These are phyloP conservation scores for Xanthostigma xanthostigma DNA, from an alignment of 2,888 invertebrate genomes.

Conservation along the genomic window DNA sequence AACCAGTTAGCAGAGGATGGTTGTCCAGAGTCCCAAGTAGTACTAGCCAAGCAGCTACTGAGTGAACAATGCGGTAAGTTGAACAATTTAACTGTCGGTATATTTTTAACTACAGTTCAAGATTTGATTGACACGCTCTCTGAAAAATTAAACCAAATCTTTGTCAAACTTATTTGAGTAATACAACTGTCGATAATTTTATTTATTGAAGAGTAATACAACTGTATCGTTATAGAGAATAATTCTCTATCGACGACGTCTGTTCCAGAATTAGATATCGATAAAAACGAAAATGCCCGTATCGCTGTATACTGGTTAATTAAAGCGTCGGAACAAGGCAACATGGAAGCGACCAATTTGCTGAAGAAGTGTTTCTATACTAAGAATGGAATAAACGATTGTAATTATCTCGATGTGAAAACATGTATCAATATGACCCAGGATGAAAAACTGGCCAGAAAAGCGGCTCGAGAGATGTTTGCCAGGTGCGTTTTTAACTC, in stretches of 20 bases:
- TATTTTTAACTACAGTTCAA: slow-evolving; percentile 2
- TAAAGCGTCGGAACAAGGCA: slow-evolving; percentile 87
- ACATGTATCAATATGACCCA: slow-evolving; percentile 71
- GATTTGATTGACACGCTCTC: neutral
- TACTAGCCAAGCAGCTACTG: slow-evolving; percentile 68
- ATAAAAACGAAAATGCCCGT: slow-evolving; percentile 59
- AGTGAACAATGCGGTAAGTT: slow-evolving; percentile 59
- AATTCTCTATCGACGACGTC: neutral
- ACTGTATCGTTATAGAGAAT: no score
- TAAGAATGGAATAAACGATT: slow-evolving; percentile 56
- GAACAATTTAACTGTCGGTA: slow-evolving; percentile 1
- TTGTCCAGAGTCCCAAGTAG: slow-evolving; percentile 78
- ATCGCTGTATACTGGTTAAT: slow-evolving; percentile 82
- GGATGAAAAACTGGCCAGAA: slow-evolving; percentile 74
- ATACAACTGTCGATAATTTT: no score
- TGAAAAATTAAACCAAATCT: neutral
- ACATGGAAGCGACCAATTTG: slow-evolving; percentile 69
- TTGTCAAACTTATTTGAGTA: neutral
- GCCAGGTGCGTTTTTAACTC: slow-evolving; percentile 40
- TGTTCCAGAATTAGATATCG: slow-evolving; percentile 43
- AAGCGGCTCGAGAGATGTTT: slow-evolving; percentile 77
- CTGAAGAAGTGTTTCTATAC: slow-evolving; percentile 57
- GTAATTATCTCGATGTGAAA: slow-evolving; percentile 57
- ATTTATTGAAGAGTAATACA: no score
- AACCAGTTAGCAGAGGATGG: slow-evolving; percentile 75